These are phyloP conservation scores for Heterodera schachtii DNA, from an alignment of 1,140 invertebrate genomes.

Conservation along the genomic window DNA sequence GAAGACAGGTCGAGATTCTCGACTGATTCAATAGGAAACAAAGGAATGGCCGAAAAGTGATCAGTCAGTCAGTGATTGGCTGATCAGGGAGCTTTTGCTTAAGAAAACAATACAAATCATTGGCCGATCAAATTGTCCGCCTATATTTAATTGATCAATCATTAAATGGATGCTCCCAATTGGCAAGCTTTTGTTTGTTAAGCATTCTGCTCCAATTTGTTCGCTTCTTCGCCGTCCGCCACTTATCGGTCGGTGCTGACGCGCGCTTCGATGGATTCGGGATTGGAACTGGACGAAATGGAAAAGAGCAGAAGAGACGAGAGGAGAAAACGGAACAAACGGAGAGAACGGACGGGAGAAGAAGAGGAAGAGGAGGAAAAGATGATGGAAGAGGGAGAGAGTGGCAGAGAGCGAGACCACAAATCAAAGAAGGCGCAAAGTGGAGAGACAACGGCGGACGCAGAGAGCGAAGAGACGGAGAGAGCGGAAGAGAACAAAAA, in stretches of 20 bases:
- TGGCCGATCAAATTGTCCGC: too few species aligned
- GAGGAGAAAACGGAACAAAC: neutral
- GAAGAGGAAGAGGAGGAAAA: neutral
- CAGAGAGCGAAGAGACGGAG: neutral
- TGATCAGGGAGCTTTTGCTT: too few species aligned
- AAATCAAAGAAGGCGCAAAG: neutral
- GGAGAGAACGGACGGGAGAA: neutral
- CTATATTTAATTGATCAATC: too few species aligned
- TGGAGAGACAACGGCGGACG: neutral
- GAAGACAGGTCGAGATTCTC: too few species aligned
- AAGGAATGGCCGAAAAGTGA: too few species aligned
- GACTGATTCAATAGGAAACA: too few species aligned
- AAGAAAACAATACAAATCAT: too few species aligned
- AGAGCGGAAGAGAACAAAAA: constrained; percentile 7
- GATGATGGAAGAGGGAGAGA: neutral
- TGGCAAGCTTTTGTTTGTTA: neutral
- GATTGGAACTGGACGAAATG: constrained; percentile 13
- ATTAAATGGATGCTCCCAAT: neutral
- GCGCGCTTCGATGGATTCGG: constrained; percentile 6
- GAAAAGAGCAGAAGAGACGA: neutral
- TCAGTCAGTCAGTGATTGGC: too few species aligned
- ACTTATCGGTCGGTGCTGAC: neutral
- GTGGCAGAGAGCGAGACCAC: neutral
- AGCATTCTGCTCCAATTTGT: neutral
- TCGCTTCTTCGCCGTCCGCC: neutral